These are phyloP conservation scores for Octomys mimax DNA, from an alignment of 2,797 vertebrate genomes.

Conservation along the genomic window DNA sequence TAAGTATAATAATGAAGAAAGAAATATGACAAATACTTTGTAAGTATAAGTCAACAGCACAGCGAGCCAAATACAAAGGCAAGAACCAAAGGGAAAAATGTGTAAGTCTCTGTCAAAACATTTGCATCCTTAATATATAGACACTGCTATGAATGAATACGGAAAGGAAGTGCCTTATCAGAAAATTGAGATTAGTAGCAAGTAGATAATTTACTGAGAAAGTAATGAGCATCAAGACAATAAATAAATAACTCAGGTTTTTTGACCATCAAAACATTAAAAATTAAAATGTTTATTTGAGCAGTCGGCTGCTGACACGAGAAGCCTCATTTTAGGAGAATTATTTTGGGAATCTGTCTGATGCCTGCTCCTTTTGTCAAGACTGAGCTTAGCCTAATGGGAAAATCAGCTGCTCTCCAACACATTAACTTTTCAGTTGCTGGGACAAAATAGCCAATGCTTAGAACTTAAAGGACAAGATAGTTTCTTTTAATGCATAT, in stretches of 20 bases:
- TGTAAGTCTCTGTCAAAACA: neutral
- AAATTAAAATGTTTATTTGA: neutral
- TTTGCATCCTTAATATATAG: neutral
- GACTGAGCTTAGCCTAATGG: neutral
- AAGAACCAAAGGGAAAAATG: neutral
- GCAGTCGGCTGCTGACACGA: neutral
- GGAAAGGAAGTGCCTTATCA: neutral
- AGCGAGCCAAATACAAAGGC: neutral
- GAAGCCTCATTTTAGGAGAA: neutral
- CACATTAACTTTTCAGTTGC: neutral
- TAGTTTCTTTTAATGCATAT: neutral
- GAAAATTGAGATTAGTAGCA: neutral
- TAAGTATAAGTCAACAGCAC: neutral
- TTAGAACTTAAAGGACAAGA: neutral
- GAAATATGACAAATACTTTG: neutral
- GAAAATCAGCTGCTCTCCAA: neutral
- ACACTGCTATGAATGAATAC: neutral
- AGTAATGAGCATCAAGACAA: neutral
- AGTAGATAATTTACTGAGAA: neutral
- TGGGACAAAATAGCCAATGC: neutral
- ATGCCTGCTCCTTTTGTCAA: neutral
- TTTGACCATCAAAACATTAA: neutral
- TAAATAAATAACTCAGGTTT: neutral
- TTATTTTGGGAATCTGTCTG: neutral
- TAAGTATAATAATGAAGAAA: neutral